Evolutionary conservation across 2,797 vertebrate genomes (phyloP), one percentile per base, ranked within the genome.

Genomic region (Coilia nasus): DNA sequence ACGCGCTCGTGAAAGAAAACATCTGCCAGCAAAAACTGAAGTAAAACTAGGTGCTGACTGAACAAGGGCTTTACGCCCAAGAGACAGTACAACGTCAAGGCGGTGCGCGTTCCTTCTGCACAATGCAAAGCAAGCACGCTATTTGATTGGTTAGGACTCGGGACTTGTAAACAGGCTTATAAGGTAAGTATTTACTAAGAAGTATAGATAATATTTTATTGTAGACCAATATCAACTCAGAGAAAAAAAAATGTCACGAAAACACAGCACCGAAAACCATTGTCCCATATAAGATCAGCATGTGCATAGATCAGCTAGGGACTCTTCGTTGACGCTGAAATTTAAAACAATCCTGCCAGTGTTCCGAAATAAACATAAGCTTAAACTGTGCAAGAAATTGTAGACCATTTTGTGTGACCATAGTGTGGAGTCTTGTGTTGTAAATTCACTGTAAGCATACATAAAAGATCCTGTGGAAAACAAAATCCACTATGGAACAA

Each of bases 1-100:
- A 94, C 90, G 93, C 94, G 81, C 50, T 83, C 71, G 87, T 86
- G 71, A 44, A 78, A 44, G 23, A 86, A 88, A 91, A 91, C 93
- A 93, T 93, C 91, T 94, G 94, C 82, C 85, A 64, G 57, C 83
- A 25, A 78, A 78, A 78, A 44, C 46, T 10, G 31, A 44, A 78
- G 41, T 41, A 41, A 44, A 78, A 78, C 71, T 15, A 17, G 14
- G 0, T 71, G 14, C 31, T 6, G 28, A 19, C 9, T 21, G 67
- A 75, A 35, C 5, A 35, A 41, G 71, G 14, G 67, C 31, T 35
- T 44, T 41, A 44, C 31, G 35, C 71, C 31, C 17, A 21, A 44
- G 17, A 78, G 71, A 44, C 71, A 78, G 31, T 21, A 19, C 71
- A 17, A 75, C 14, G 71, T 78, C 31, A 78, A 19, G 71, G 71